These are phyloP conservation scores for Bacillus rossius DNA, from an alignment of 1,140 invertebrate species.

Conservation along the genomic window DNA sequence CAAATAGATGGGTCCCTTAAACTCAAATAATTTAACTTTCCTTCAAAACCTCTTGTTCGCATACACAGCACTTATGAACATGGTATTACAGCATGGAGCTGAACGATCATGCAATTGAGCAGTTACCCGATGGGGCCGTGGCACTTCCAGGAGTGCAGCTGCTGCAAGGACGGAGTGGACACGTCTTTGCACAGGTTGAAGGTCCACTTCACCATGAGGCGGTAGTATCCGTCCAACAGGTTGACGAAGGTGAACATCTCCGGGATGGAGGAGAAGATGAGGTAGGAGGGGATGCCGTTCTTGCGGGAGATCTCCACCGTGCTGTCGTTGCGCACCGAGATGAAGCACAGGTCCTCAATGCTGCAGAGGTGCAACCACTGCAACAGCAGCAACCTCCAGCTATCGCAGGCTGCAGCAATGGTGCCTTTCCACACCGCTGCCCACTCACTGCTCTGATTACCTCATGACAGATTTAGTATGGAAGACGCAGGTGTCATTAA, in stretches of 20 bases:
- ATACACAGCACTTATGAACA: too few species aligned
- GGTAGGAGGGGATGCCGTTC: conserved; percentile 70
- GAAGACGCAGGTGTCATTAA: too few species aligned
- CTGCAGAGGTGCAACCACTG: conserved; percentile 69
- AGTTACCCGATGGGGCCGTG: conserved; percentile 81
- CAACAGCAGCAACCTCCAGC: conserved; percentile 24
- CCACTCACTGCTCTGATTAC: too few species aligned
- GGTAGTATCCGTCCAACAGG: conserved; percentile 80
- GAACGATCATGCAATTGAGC: too few species aligned
- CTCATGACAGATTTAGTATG: too few species aligned
- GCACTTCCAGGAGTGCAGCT: conserved; percentile 67
- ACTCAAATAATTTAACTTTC: too few species aligned
- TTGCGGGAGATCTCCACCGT: conserved; percentile 71
- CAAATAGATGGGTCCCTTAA: too few species aligned
- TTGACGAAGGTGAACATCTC: conserved; percentile 75
- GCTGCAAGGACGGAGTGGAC: conserved; percentile 65
- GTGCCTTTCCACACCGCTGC: too few species aligned
- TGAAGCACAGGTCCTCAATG: conserved; percentile 76
- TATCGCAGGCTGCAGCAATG: background rate
- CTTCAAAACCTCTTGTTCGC: too few species aligned
- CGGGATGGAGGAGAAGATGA: conserved; percentile 56
- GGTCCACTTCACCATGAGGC: conserved; percentile 81
- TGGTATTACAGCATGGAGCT: too few species aligned
- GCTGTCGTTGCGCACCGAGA: conserved; percentile 61
- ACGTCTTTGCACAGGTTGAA: conserved; percentile 81